Base-by-base conservation (phyloP, 2,113 vertebrate genomes). In the Pitta sordida region DNA sequence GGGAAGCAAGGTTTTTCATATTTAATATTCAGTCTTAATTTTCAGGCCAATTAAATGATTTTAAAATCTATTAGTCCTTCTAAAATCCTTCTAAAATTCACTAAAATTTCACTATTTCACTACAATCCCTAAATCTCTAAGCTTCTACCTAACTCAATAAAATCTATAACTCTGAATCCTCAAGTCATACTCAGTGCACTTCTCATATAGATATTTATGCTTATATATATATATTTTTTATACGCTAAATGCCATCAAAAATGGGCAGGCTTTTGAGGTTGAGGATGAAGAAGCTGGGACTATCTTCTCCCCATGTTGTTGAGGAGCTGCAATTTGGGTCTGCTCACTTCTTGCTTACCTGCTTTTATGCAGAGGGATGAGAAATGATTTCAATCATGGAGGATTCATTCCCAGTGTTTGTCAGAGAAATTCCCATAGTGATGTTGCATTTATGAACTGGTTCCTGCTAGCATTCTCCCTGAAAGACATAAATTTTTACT, bases 401-500 rank as follows among this genome's bases (percentile, higher is more conserved):
- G 39, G 2, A 30, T 81, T 62, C 44, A 82, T 60, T 69, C 58
- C 17, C 48, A 15, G 9, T 8, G 9, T 24, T 83, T 48, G 24
- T 49, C 56, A 84, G 56, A 59, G 26, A 37, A 34, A 79, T 41
- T 89, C 56, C 53, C 0, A 0, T 15, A 43, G 29, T 4, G 7
- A 34, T 0, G 0, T 23, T 3, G 1, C 34, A 44, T 67, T 79
- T 68, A 51, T 68, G 51, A 65, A 53, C 46, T 44, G 11, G 7
- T 22, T 90, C 13, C 13, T 71, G 15, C 9, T 51, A 46, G 15
- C 0, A 1, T 51, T 78, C 7, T 51, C 17, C 7, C 14, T 55
- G 4, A 3, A 59, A 76, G 30, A 70, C 16, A 69, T 3, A 67
- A 2, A 29, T 56, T 56, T 80, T n/a, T 22, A 43, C 29, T 41